These are phyloP conservation scores for Adelosebastes latens DNA, from an alignment of 2,797 vertebrate genomes.

Conservation along the genomic window DNA sequence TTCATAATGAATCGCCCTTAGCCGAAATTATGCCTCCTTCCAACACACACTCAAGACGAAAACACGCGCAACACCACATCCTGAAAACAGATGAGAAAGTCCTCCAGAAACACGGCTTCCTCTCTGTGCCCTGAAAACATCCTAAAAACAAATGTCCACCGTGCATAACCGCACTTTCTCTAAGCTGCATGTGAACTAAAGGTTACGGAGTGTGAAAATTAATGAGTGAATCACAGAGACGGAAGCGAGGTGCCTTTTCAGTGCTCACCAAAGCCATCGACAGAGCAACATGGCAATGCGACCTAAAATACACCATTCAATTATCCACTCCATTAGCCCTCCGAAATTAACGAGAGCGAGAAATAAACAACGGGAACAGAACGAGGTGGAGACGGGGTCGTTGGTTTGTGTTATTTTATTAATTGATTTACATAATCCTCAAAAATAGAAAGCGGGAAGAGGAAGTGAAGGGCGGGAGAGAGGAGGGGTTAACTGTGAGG, in stretches of 20 bases:
- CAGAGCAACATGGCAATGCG: constrained; percentile 11
- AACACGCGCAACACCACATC: background rate
- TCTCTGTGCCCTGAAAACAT: constrained; percentile 48
- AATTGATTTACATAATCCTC: constrained; percentile 66
- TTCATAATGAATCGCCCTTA: constrained; percentile 22
- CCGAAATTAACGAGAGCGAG: constrained; percentile 42
- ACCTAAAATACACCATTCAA: constrained; percentile 58
- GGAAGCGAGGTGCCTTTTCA: constrained; percentile 11
- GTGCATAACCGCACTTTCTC: background rate
- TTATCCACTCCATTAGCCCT: constrained; percentile 67
- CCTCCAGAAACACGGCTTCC: constrained; percentile 1
- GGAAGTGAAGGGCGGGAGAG: background rate
- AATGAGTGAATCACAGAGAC: constrained; percentile 1
- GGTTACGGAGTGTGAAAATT: background rate
- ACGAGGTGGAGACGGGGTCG: constrained; percentile 23
- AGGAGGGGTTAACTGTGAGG: background rate
- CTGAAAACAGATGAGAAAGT: constrained; percentile 8
- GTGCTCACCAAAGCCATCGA: constrained; percentile 32
- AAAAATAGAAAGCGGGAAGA: constrained; percentile 16
- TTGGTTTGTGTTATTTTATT: constrained; percentile 56
- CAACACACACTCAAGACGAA: background rate
- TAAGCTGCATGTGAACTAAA: background rate
- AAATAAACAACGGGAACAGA: constrained; percentile 48
- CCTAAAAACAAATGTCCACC: constrained; percentile 44
- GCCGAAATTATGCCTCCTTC: constrained; percentile 10